Evolutionary conservation across 2,113 vertebrate species (phyloP), one percentile per base, ranked within the genome.

Genomic region (Cryptotis parvus): DNA sequence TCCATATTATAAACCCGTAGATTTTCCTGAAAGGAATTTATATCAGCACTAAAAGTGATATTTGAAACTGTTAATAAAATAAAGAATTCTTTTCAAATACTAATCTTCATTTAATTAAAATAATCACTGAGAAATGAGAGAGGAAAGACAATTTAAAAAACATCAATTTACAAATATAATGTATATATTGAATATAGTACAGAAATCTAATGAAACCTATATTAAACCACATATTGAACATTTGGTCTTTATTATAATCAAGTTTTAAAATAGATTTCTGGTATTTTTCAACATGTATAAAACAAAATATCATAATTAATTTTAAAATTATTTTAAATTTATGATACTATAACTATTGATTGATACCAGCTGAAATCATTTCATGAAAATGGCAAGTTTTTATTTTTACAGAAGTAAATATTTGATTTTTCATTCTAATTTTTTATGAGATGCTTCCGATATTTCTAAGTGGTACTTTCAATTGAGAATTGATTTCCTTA

Each of bases 401-500:
- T 4, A n/a, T 15, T 49, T 29, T 55, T 49, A 72, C 4, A 49
- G 18, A 33, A 29, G 37, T 1, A 22, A 6, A 68, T 12, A 14
- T 49, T 49, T 52, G 31, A 74, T 58, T 84, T 35, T 1, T 27
- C 24, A 33, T 70, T 92, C 11, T 76, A 78, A 84, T 69, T 94
- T 52, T 70, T 22, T 52, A 10, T 49, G 33, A 79, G 69, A 39
- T 74, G 27, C 61, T 90, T 87, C 3, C 33, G 41, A 2, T n/a
- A 55, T 41, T n/a, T 91, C 31, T 24, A 91, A 74, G 3, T 55
- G 9, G 20, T 61, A 6, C 27, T 75, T 43, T 87, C 89, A 93
- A 65, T 84, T 29, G 33, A 87, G 20, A 66, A 8, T 49, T 61
- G 10, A 90, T 82, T 94, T 84, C 33, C 58, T 90, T 75, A 90